Evolutionary conservation across 2,113 vertebrate species (phyloP).

Genomic region (Calonectris borealis): DNA sequence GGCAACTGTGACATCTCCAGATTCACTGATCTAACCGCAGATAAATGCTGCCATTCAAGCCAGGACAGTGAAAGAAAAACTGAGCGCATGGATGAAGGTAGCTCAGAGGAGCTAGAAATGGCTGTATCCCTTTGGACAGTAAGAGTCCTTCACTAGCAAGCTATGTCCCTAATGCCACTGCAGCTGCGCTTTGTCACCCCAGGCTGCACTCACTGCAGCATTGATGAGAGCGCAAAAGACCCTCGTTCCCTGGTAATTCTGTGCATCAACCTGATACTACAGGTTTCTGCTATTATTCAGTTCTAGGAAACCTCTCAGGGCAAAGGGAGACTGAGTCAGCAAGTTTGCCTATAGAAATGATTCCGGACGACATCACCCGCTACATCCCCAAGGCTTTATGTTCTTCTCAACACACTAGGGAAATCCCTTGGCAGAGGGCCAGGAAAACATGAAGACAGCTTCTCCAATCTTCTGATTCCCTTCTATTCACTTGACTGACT

Average conservation of each 20-base stretch:
- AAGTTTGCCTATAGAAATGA: neutral
- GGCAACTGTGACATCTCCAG: neutral
- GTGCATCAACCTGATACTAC: neutral
- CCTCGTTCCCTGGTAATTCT: neutral
- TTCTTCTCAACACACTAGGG: neutral
- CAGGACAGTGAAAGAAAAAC: neutral
- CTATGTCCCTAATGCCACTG: neutral
- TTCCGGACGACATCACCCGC: rapidly evolving
- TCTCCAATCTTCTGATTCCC: neutral
- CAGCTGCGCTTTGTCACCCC: neutral
- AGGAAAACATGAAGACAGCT: neutral
- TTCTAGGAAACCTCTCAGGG: neutral
- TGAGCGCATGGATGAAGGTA: neutral
- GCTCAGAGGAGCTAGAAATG: neutral
- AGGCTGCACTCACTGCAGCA: neutral
- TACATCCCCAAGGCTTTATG: too few species aligned
- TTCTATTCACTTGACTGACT: neutral
- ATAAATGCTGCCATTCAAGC: neutral
- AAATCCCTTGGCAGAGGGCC: neutral
- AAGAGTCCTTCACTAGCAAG: neutral
- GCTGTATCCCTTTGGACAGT: neutral
- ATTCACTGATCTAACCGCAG: neutral
- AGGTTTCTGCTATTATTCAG: neutral
- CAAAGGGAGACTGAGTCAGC: neutral
- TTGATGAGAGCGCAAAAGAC: neutral